Evolutionary conservation across 2,797 vertebrate genomes (phyloP).

Genomic region (Macropus fuliginosus): DNA sequence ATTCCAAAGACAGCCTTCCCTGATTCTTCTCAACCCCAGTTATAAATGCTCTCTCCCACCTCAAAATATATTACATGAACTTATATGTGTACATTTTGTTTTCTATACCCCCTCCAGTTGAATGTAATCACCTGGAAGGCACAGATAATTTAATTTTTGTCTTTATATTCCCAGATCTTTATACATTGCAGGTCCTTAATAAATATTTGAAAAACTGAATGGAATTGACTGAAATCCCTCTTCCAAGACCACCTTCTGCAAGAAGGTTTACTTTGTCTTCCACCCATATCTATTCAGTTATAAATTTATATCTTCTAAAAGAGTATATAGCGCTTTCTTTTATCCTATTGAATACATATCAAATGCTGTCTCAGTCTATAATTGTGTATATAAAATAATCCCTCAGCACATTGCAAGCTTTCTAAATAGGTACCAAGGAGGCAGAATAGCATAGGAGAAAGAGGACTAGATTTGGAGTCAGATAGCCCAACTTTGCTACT

Average conservation of each 20-base stretch:
- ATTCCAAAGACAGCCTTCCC: not conserved
- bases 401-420: not conserved
- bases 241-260: not conserved
- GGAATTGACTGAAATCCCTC: not conserved
- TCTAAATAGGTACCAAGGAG: not conserved
- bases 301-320: not conserved
- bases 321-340: not conserved
- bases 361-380: not conserved
- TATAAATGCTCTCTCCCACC: too few species aligned
- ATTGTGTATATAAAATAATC: not conserved
- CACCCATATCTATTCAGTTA: not conserved
- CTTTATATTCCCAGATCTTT: not conserved
- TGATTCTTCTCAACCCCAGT: too few species aligned
- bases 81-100: too few species aligned
- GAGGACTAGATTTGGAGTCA: not conserved
- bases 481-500: not conserved
- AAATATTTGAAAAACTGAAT: not conserved
- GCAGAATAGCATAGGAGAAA: not conserved
- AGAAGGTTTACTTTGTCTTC: not conserved
- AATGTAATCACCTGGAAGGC: too few species aligned
- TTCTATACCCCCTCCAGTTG: too few species aligned
- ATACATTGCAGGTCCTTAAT: not conserved
- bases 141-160: too few species aligned
- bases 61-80: too few species aligned
- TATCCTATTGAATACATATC: not conserved